phyloP scores from a whole-genome alignment of 2,888 invertebrate genomes.

The Archips xylosteana region DNA sequence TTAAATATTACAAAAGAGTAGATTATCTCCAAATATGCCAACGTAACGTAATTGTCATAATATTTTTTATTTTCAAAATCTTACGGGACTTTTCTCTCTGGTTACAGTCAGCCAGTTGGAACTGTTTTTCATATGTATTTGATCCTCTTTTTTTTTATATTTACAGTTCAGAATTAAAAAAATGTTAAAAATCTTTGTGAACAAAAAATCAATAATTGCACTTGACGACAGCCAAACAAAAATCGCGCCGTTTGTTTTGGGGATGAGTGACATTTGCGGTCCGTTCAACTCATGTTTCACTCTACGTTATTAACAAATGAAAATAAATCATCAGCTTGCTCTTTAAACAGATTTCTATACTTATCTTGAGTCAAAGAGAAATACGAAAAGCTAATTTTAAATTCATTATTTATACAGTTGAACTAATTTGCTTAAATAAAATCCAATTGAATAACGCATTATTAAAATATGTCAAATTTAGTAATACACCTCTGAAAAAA shows the following conservation, averaged over 20 bases:
- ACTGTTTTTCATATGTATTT: background rate
- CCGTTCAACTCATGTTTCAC: too few relatives aligned
- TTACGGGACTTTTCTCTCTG: constrained; percentile 48
- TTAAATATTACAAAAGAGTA: constrained; percentile 55
- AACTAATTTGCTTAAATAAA: background rate
- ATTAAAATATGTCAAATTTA: too few relatives aligned
- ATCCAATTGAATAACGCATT: background rate
- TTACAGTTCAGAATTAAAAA: background rate
- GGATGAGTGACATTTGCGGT: constrained; percentile 38
- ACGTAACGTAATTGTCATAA: constrained; percentile 60
- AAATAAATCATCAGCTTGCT: background rate
- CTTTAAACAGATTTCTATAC: background rate
- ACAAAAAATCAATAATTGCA: constrained; percentile 67
- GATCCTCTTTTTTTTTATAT: background rate
- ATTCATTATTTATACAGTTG: too few relatives aligned
- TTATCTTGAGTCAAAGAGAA: background rate
- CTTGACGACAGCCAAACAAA: constrained; percentile 73
- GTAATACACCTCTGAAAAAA: background rate
- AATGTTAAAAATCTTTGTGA: constrained; percentile 19
- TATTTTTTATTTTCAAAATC: constrained; percentile 60
- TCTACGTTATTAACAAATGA: background rate
- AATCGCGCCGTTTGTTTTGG: constrained; percentile 61
- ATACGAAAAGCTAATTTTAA: background rate
- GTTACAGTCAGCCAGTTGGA: constrained; percentile 48
- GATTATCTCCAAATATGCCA: constrained; percentile 47